Evolutionary conservation across 1,140 invertebrate genomes (phyloP).

Genomic region (Copidosoma floridanum): DNA sequence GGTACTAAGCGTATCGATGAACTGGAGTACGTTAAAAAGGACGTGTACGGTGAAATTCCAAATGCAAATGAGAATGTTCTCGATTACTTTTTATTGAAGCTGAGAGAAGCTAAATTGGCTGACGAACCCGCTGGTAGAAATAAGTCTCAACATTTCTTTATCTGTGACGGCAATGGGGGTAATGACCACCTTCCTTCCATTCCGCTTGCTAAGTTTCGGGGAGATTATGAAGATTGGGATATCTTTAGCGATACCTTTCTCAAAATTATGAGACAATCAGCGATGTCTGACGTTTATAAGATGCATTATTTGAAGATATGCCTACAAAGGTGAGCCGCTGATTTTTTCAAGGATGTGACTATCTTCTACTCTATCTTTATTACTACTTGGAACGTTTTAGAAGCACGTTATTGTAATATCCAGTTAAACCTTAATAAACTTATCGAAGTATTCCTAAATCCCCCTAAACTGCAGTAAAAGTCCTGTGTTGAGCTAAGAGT

Average conservation of each 20-base stretch:
- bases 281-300: not conserved
- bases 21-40: too few species aligned
- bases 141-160: not conserved
- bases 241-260: not conserved
- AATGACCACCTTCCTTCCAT: not conserved
- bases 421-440: not conserved
- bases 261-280: not conserved
- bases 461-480: too few species aligned
- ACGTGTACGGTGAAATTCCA: too few species aligned
- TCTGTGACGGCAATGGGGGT: not conserved
- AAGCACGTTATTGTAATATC: not conserved
- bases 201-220: not conserved
- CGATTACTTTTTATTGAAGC: not conserved
- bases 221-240: not conserved
- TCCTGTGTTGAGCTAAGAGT: too few species aligned
- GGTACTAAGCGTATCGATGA: too few species aligned
- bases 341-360: slow-evolving; percentile 6
- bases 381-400: not conserved
- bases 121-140: not conserved
- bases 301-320: slow-evolving; percentile 3
- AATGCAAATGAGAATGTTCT: not conserved
- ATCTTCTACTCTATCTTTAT: not conserved
- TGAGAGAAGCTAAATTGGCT: not conserved
- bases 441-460: not conserved
- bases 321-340: not conserved